Evolutionary conservation across 2,113 vertebrate species (phyloP), one percentile per base, ranked within the genome.

Genomic region (Odontesthes bonariensis): DNA sequence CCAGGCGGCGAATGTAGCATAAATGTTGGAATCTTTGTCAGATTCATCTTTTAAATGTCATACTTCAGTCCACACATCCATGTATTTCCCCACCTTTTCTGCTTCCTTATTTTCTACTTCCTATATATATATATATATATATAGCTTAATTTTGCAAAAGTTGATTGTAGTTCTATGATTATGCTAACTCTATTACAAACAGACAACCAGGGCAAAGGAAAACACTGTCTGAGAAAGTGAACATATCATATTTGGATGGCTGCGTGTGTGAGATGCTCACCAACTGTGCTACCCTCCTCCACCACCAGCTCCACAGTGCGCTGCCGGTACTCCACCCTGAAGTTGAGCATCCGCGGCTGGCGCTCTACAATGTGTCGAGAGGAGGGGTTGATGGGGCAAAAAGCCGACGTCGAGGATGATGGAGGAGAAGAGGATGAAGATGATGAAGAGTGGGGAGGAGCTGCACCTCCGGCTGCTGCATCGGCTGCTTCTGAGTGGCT

Each of bases 241-340:
- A 35, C 40, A 35, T 0, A n/a, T 12, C 38, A 49, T 17, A 22
- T 66, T 3, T 61, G 22, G 16, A 19, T 44, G 19, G 2, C n/a
- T 27, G 16, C 23, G 32, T 33, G 35, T 38, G 31, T 51, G 47
- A 0, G 49, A 4, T 40, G 35, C 97, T 96, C 94, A 99, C 98
- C 97, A 40, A 99, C 96, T 91, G 96, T 92, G 89, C 96, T 96
- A 91, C 93, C 95, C 88, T 99, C 98, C 92, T 98, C 97, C 77
- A 99, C 93, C 81, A 99, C 97, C 88, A 99, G 96, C 83, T 98
- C 97, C 85, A 98, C 94, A 51, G 94, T 94, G 83, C 95, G 96
- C 86, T 98, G 96, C 89, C 97, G 95, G 93, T 99, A 99, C 84
- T 99, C 97, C 85, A 99, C 97, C 72, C 92, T 96, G 92, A 99